A percentile compares a stretch with the other conserved stretches of the same genome.
Conservation (phyloP, 2,888 invertebrate species). For the Trichopria drosophilae region DNA sequence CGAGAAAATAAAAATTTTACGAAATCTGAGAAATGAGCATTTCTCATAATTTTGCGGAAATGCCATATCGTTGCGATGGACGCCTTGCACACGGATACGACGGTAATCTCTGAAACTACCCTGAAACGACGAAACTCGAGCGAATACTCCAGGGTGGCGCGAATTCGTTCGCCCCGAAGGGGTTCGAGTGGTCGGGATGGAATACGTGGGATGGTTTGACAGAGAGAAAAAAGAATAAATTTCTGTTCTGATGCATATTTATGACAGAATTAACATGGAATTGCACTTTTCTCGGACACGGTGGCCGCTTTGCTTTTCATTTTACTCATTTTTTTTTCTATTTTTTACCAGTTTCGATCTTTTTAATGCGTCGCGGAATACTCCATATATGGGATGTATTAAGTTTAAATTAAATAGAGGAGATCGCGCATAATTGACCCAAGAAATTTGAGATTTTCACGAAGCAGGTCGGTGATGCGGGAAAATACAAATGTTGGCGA, state of each 20-base stretch:
- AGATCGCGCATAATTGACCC: too few relatives aligned
- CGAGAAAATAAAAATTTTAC: too few relatives aligned
- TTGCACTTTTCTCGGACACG: conserved; percentile 19
- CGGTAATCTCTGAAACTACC: conserved; percentile 29
- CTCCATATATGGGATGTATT: too few relatives aligned
- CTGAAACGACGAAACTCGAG: too few relatives aligned
- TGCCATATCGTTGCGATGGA: background rate
- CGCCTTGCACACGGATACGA: background rate
- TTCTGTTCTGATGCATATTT: conserved; percentile 27
- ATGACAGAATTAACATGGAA: conserved; percentile 27
- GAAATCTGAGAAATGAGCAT: conserved; percentile 19
- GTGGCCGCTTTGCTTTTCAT: background rate
- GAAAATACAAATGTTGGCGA: too few relatives aligned
- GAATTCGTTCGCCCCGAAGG: too few relatives aligned
- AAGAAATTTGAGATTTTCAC: too few relatives aligned
- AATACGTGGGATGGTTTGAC: conserved; percentile 1
- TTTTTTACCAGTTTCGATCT: background rate
- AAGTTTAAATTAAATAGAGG: too few relatives aligned
- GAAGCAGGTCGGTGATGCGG: too few relatives aligned
- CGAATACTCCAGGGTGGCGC: too few relatives aligned
- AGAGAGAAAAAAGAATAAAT: conserved; percentile 17
- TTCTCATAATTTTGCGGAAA: conserved; percentile 19
- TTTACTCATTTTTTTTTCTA: background rate
- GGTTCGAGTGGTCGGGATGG: too few relatives aligned
- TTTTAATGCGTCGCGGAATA: too few relatives aligned